Evolutionary conservation across 2,888 invertebrate species (phyloP).

Genomic region (Glomeris marginata): DNA sequence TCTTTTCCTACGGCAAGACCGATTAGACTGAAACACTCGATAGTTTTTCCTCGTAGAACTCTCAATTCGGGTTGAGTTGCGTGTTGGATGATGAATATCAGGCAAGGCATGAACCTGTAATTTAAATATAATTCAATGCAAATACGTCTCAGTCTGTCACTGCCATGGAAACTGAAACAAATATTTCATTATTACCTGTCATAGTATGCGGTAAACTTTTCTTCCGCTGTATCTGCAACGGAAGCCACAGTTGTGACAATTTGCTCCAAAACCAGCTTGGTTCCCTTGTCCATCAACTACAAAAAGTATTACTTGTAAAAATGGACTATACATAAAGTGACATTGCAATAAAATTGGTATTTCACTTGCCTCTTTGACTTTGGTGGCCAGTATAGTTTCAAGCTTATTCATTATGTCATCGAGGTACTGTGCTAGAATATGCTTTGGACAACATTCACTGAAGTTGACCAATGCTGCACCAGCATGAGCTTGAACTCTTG

Average conservation of each 20-base stretch:
- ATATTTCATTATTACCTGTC: constrained; percentile 41
- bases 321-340: not conserved
- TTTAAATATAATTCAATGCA: not conserved
- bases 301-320: constrained; percentile 10
- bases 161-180: not conserved
- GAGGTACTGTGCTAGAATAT: constrained; percentile 76
- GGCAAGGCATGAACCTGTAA: constrained; percentile 62
- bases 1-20: constrained; percentile 47
- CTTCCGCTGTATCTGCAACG: constrained; percentile 94
- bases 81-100: constrained; percentile 93
- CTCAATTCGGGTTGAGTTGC: constrained; percentile 75
- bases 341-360: not conserved
- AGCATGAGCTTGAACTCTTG: constrained; percentile 79
- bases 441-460: constrained; percentile 96
- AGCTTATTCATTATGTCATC: constrained; percentile 82
- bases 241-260: constrained; percentile 97
- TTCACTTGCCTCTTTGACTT: constrained; percentile 65
- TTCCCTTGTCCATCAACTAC: constrained; percentile 75
- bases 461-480: constrained; percentile 97
- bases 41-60: constrained; percentile 90
- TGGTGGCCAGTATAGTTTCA: constrained; percentile 72
- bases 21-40: constrained; percentile 96
- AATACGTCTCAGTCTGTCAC: constrained; percentile 1
- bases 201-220: constrained; percentile 87
- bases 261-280: constrained; percentile 92